Percentiles rank a stretch among this genome's conserved stretches.
Evolutionary conservation across 2,888 invertebrate genomes (phyloP).

Genomic region (Rhabditoides inermis): DNA sequence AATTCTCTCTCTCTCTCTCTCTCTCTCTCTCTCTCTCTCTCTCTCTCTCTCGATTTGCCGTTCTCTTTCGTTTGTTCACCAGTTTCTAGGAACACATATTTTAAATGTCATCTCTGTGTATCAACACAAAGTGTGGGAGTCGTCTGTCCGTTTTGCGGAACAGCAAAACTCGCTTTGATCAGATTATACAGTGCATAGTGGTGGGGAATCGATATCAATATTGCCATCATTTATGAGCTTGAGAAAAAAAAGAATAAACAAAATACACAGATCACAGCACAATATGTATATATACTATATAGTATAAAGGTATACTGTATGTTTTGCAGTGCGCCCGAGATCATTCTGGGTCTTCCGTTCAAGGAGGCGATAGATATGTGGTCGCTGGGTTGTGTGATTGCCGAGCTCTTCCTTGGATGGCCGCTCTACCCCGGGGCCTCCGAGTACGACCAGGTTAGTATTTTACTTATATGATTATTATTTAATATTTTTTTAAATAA

Average conservation of each 20-base stretch:
- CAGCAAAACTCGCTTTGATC: too few species aligned
- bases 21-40: too few species aligned
- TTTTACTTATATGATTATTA: not conserved
- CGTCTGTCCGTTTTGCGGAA: too few species aligned
- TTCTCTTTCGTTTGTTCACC: too few species aligned
- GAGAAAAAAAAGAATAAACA: not conserved
- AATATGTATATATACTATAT: not conserved
- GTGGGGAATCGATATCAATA: too few species aligned
- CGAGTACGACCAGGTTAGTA: constrained; percentile 74
- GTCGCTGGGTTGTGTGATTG: constrained; percentile 98
- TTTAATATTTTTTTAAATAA: not conserved
- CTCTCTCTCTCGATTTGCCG: too few species aligned
- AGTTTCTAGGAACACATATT: too few species aligned
- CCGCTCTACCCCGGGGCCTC: constrained; percentile 97
- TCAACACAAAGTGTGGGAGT: too few species aligned
- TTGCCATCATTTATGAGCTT: not conserved
- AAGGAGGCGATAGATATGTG: constrained; percentile 99
- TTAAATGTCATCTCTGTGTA: too few species aligned
- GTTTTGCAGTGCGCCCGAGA: constrained; percentile 70
- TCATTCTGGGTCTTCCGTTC: constrained; percentile 91
- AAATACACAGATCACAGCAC: not conserved
- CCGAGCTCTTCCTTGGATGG: constrained; percentile 97
- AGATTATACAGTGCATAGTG: too few species aligned
- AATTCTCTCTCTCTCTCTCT: too few species aligned
- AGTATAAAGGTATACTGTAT: not conserved